Base-by-base conservation (phyloP, 2,888 invertebrate genomes). In the Archaeoteleia sp. region DNA sequence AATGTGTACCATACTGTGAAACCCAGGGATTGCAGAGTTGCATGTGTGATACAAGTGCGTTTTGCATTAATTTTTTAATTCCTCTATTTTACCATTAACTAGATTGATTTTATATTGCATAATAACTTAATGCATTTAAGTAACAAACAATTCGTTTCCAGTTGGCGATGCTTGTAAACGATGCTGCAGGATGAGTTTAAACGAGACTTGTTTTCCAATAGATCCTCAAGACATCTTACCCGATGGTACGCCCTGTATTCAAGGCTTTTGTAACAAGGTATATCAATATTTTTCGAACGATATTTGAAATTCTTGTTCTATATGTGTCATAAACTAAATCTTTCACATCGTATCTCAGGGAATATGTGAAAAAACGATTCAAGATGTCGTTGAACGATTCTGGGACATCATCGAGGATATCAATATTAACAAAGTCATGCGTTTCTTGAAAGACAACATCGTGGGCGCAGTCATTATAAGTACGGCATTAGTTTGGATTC, bases 361-460 rank as follows among this genome's bases (percentile, higher is more conserved):
- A 5, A 89, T 93, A 15, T 98, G 97, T 81, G 95, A 96, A 85
- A 96, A 96, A 86, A 95, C 96, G 0, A 94, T 95, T 65, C 95
- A 96, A 83, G 97, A 97, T 82, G 95, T 97, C 14, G 96, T 97
- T 6, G 96, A 97, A 85, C 90, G 97, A 20, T 95, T 98, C 86
- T 98, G 97, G 96, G 95, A 96, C 83, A 96, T 98, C 45, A 97
- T 98, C 67, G 97, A 97, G 86, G 96, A 97, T 79, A 96, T 97
- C 60, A 96, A 96, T 85, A 96, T 96, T 62, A 96, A 95, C 84
- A 95, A 95, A 82, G 95, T 96, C 75, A 88, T 96, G 75, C 89
- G 94, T 46, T 96, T 96, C 83, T 88, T 97, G 46, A 91, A 94
- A 58, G 96, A 96, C 86, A 97, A 97, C 83, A 95, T 97, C 67